These are phyloP conservation scores for Neoitamus cyanurus DNA, from an alignment of 2,888 invertebrate species.

Conservation along the genomic window DNA sequence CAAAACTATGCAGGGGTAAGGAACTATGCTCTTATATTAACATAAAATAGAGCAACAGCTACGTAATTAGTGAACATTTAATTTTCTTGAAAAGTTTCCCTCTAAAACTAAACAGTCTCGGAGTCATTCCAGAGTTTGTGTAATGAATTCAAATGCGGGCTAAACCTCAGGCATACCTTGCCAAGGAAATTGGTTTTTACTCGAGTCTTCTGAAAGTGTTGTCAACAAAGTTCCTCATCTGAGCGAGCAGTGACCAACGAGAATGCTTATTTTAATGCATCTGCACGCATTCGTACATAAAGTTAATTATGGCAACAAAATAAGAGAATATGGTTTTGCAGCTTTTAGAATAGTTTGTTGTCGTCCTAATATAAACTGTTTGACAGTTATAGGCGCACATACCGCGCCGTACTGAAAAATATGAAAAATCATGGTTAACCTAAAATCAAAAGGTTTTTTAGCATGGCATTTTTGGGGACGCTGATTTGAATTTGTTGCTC, in stretches of 20 bases:
- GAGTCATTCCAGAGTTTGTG: background rate
- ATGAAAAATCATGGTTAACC: too few relatives aligned
- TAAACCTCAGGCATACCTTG: conserved; percentile 26
- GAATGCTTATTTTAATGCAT: conserved; percentile 23
- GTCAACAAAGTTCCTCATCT: conserved; percentile 20
- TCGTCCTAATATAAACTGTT: too few relatives aligned
- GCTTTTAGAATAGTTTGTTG: too few relatives aligned
- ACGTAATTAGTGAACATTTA: conserved; percentile 41
- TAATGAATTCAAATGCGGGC: conserved; percentile 28
- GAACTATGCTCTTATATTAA: conserved; percentile 24
- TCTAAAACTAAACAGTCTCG: conserved; percentile 1
- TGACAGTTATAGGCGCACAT: too few relatives aligned
- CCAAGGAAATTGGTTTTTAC: conserved; percentile 15
- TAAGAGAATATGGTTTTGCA: background rate
- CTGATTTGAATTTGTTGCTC: too few relatives aligned
- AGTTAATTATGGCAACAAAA: background rate
- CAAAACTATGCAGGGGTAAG: conserved; percentile 27
- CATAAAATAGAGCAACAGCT: conserved; percentile 41
- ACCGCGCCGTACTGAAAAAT: too few relatives aligned
- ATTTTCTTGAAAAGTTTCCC: conserved; percentile 31
- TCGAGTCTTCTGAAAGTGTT: background rate
- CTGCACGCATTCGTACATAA: background rate
- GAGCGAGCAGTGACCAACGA: background rate
- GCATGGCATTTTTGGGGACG: too few relatives aligned
- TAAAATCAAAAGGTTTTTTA: too few relatives aligned